Percentiles rank a stretch among this genome's conserved stretches.
Conservation (phyloP, 2,888 invertebrate genomes). For the Ichneumoninae sp. region DNA sequence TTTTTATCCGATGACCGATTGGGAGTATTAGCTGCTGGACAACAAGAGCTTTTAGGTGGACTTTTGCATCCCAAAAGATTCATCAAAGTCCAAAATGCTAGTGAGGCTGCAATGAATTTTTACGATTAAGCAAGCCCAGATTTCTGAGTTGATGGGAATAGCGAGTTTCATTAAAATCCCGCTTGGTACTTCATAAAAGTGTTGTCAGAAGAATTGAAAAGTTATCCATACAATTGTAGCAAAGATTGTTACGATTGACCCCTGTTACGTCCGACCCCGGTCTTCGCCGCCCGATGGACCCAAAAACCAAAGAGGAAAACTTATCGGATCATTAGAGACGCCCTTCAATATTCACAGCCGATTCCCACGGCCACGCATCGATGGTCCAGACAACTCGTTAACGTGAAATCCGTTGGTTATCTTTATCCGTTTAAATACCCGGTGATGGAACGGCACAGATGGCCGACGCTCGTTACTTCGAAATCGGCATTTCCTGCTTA, state of each 20-base stretch:
- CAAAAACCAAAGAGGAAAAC: conserved; percentile 27
- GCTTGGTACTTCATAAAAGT: background rate
- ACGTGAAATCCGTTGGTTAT: background rate
- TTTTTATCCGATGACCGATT: background rate
- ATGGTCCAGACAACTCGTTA: conserved; percentile 10
- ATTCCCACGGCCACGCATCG: conserved; percentile 53
- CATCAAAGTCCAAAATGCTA: background rate
- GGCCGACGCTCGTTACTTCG: background rate
- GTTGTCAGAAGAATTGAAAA: background rate
- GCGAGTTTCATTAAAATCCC: no score
- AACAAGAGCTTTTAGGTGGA: background rate
- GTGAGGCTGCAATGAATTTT: background rate
- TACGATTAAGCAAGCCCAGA: background rate
- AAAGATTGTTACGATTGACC: background rate
- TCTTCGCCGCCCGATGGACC: conserved; percentile 39
- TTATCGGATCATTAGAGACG: conserved; percentile 51
- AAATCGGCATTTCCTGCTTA: background rate
- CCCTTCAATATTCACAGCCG: conserved; percentile 18
- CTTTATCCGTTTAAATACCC: background rate
- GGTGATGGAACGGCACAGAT: background rate
- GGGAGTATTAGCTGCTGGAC: background rate
- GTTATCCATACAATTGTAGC: background rate
- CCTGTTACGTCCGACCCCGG: background rate
- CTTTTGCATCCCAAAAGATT: background rate
- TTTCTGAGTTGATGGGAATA: background rate